These are phyloP conservation scores for Drosophila pseudoananassae DNA, from an alignment of 1,140 invertebrate genomes.

Conservation along the genomic window DNA sequence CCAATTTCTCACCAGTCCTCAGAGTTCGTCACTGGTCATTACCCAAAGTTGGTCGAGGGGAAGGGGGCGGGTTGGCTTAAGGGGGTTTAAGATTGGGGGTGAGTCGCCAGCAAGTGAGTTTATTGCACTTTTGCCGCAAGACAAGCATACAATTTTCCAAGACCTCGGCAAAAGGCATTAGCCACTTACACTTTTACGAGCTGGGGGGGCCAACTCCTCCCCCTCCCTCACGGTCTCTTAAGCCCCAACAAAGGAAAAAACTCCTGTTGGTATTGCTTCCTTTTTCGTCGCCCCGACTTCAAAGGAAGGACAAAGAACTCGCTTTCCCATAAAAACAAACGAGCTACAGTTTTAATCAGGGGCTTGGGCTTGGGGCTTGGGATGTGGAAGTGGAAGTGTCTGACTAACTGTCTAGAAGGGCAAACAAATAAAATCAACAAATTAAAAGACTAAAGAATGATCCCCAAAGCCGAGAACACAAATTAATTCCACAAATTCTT, in stretches of 20 bases:
- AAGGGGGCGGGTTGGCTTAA: slow-evolving; percentile 5
- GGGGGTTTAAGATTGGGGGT: slow-evolving; percentile 25
- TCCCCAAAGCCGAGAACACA: neutral
- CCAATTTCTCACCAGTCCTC: slow-evolving; percentile 47
- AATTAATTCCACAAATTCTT: neutral
- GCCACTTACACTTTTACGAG: slow-evolving; percentile 67
- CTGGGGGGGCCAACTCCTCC: neutral
- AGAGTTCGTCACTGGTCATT: slow-evolving; percentile 56
- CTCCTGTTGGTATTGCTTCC: slow-evolving; percentile 31
- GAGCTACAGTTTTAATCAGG: slow-evolving; percentile 28
- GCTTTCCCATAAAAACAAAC: slow-evolving; percentile 51
- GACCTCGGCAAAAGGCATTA: slow-evolving; percentile 3
- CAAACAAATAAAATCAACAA: slow-evolving; percentile 26
- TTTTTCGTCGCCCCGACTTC: slow-evolving; percentile 30
- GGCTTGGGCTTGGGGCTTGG: slow-evolving; percentile 4
- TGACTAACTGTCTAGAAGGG: slow-evolving; percentile 59
- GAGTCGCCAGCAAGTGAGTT: slow-evolving; percentile 55
- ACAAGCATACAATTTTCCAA: slow-evolving; percentile 57
- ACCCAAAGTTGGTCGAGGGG: slow-evolving; percentile 15
- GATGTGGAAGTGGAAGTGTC: slow-evolving; percentile 53
- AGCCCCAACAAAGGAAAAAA: slow-evolving; percentile 58
- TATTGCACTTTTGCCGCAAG: slow-evolving; percentile 75
- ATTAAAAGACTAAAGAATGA: slow-evolving; percentile 26
- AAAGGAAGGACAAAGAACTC: slow-evolving; percentile 66
- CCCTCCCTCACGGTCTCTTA: slow-evolving; percentile 18